phyloP scores from a whole-genome alignment of 2,888 invertebrate species.

The Eupelmus urozonus region DNA sequence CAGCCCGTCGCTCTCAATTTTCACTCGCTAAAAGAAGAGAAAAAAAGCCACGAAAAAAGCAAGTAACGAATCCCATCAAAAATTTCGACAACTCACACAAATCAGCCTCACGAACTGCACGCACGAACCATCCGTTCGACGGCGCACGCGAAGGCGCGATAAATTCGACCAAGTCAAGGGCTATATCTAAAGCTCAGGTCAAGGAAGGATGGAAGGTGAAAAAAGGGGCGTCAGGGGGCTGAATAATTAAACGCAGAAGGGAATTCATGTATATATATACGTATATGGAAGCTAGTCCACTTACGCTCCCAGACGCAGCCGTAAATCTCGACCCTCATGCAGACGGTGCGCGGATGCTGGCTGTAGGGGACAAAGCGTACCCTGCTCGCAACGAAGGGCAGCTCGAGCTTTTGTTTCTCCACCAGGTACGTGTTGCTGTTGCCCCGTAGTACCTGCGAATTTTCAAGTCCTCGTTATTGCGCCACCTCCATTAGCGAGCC shows the following conservation, averaged over 20 bases:
- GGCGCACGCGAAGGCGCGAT: slow-evolving; percentile 23
- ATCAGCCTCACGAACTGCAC: background rate
- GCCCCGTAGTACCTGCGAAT: slow-evolving; percentile 83
- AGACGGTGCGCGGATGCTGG: slow-evolving; percentile 90
- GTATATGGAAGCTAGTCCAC: slow-evolving; percentile 70
- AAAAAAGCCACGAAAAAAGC: background rate
- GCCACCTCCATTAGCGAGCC: no score
- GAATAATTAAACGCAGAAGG: slow-evolving; percentile 47
- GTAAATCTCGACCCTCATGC: slow-evolving; percentile 94
- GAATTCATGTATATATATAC: background rate
- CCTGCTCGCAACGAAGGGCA: slow-evolving; percentile 91
- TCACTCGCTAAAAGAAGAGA: no score
- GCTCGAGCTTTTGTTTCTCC: slow-evolving; percentile 84
- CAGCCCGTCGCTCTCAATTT: no score
- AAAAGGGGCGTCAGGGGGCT: slow-evolving; percentile 10
- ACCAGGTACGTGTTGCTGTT: slow-evolving; percentile 88
- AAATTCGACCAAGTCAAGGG: slow-evolving; percentile 36
- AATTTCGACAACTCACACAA: slow-evolving; percentile 10
- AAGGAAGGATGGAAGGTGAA: background rate
- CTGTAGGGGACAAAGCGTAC: slow-evolving; percentile 94
- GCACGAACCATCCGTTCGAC: background rate
- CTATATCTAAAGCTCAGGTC: background rate
- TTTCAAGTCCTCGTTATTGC: no score
- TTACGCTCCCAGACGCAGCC: slow-evolving; percentile 90
- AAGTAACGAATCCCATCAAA: background rate